Percentiles rank a stretch among this genome's conserved stretches.
Evolutionary conservation across 2,797 vertebrate genomes (phyloP).

Genomic region (Meriones psammophilus): DNA sequence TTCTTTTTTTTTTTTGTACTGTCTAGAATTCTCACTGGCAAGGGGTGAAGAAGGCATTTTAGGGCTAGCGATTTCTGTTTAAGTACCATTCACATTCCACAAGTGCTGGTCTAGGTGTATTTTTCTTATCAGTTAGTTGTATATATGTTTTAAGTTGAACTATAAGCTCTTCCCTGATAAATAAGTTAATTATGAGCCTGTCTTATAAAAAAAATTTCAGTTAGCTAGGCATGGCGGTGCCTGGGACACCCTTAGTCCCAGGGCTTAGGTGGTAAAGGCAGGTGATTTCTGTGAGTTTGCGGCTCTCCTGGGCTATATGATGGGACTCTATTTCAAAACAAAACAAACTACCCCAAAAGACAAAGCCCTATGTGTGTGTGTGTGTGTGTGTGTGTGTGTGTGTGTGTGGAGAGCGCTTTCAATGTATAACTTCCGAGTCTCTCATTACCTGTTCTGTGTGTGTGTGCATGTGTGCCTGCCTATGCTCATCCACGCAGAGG

Average conservation of each 20-base stretch:
- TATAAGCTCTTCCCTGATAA: slow-evolving; percentile 9
- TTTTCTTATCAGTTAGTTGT: slow-evolving; percentile 33
- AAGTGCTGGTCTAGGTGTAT: neutral
- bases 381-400: too few species aligned
- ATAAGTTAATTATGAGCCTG: neutral
- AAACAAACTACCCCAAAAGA: neutral
- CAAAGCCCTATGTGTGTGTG: neutral
- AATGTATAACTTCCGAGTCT: neutral
- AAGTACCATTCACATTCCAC: neutral
- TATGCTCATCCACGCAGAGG: too few species aligned
- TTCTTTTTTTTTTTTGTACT: slow-evolving; percentile 47
- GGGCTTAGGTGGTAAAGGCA: neutral
- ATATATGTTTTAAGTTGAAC: neutral
- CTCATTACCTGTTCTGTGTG: neutral
- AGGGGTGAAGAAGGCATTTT: neutral
- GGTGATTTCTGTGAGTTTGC: neutral
- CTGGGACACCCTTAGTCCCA: neutral
- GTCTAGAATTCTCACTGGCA: neutral
- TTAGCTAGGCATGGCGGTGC: neutral
- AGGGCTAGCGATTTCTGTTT: neutral
- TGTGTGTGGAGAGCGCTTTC: neutral
- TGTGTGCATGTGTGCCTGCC: neutral
- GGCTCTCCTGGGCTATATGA: neutral
- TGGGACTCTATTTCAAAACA: neutral
- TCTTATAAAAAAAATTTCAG: neutral